Evolutionary conservation across 2,113 vertebrate species (phyloP).

Genomic region (Cololabis saira): DNA sequence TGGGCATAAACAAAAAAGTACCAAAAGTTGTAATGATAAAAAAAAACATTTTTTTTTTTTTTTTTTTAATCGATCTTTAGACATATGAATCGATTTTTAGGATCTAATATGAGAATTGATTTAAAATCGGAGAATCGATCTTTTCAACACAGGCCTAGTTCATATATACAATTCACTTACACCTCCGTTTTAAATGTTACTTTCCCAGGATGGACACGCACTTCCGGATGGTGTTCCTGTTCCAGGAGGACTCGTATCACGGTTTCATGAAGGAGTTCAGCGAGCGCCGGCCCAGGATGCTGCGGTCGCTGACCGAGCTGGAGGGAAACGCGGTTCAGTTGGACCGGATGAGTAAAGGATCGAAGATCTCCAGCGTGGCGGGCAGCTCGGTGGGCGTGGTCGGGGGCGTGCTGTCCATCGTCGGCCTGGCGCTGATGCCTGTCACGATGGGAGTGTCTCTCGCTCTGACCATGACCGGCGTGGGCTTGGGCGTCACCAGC

Average conservation of each 20-base stretch:
- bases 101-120: too few relatives aligned
- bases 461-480: conserved; percentile 31
- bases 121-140: too few relatives aligned
- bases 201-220: conserved; percentile 38
- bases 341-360: conserved; percentile 53
- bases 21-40: too few relatives aligned
- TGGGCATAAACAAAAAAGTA: too few relatives aligned
- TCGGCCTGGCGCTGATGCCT: conserved; percentile 58
- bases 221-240: conserved; percentile 56
- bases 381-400: conserved; percentile 60
- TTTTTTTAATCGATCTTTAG: too few relatives aligned
- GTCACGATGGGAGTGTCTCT: conserved; percentile 60
- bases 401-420: conserved; percentile 59
- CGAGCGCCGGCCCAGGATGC: conserved; percentile 30
- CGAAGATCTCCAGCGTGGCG: conserved; percentile 66
- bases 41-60: too few relatives aligned
- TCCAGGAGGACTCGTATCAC: not conserved
- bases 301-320: conserved; percentile 25
- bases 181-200: not conserved
- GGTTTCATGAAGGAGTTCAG: conserved; percentile 42
- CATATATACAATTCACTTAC: not conserved
- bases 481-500: conserved; percentile 50
- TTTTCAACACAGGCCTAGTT: too few relatives aligned
- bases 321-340: conserved; percentile 42
- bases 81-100: too few relatives aligned